Evolutionary conservation across 2,797 vertebrate species (phyloP).

Genomic region (Florisuga fusca): DNA sequence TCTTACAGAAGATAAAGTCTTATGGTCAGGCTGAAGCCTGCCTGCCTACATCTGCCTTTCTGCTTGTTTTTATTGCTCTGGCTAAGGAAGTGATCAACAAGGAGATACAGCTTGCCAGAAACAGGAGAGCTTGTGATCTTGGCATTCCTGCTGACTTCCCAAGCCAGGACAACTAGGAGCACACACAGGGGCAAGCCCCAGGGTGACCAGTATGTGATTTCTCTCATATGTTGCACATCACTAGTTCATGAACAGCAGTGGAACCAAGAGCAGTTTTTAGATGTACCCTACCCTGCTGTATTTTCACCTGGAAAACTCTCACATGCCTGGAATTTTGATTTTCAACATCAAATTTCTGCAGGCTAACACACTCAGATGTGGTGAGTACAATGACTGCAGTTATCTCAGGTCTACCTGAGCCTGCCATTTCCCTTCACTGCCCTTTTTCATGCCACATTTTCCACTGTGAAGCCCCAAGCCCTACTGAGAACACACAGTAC

Average conservation of each 20-base stretch:
- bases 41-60: not conserved
- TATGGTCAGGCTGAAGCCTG: not conserved
- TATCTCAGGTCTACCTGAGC: not conserved
- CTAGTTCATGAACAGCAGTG: not conserved
- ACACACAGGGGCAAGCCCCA: not conserved
- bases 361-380: not conserved
- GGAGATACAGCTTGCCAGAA: not conserved
- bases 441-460: not conserved
- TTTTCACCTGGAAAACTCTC: not conserved
- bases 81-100: not conserved
- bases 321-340: not conserved
- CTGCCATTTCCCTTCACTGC: accelerated
- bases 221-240: not conserved
- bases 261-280: not conserved
- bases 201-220: not conserved
- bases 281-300: not conserved
- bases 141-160: not conserved
- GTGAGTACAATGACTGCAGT: not conserved
- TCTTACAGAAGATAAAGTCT: slow-evolving; percentile 7
- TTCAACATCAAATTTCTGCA: not conserved
- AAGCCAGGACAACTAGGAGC: not conserved
- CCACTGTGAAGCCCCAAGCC: not conserved
- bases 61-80: not conserved
- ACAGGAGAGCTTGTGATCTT: not conserved
- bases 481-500: not conserved